Evolutionary conservation across 2,888 invertebrate genomes (phyloP).

Genomic region (Eupithecia centaureata): DNA sequence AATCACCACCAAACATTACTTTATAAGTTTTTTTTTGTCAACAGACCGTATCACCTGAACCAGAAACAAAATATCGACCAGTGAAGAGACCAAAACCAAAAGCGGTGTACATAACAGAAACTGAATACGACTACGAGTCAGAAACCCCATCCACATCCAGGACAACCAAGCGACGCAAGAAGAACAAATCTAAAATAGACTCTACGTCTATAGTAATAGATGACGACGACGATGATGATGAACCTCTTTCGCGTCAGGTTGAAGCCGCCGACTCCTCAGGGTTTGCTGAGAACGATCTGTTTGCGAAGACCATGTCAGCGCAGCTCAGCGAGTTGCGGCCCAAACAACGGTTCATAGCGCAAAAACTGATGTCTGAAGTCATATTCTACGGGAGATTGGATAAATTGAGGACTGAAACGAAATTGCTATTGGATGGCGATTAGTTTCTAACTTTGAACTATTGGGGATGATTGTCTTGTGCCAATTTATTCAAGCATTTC

Average conservation of each 20-base stretch:
- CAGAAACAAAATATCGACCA: background rate
- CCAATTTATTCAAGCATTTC: background rate
- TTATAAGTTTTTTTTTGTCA: background rate
- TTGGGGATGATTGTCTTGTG: background rate
- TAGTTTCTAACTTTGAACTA: background rate
- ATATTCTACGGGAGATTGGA: conserved; percentile 54
- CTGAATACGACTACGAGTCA: background rate
- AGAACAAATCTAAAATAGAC: background rate
- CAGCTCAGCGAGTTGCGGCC: conserved; percentile 51
- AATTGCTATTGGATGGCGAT: conserved; percentile 22
- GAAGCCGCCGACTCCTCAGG: background rate
- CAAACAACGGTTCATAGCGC: conserved; percentile 52
- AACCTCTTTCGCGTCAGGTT: background rate
- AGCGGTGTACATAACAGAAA: background rate
- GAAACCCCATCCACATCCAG: background rate
- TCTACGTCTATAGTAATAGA: background rate
- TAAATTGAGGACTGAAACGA: conserved; percentile 44
- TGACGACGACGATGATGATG: background rate
- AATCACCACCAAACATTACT: background rate
- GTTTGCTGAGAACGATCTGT: conserved; percentile 25
- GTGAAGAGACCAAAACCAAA: background rate
- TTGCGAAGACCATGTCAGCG: conserved; percentile 48
- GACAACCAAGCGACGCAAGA: background rate
- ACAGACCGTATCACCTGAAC: background rate
- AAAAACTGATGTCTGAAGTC: conserved; percentile 60